Conservation (phyloP, 1,140 invertebrate species). For the Acromyrmex heyeri region DNA sequence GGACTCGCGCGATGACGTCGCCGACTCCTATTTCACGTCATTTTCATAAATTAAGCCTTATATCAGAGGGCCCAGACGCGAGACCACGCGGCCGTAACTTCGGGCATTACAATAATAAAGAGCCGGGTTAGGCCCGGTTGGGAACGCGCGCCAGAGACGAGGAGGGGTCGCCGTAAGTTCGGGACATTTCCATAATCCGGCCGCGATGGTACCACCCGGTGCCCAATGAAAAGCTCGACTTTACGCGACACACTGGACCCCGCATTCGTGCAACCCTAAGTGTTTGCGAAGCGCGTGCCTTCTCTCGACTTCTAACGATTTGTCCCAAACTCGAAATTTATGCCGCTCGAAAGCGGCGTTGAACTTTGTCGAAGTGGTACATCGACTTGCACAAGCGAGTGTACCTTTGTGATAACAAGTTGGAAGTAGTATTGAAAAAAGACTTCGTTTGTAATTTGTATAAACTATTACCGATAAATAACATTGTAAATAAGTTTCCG, state of each 20-base stretch:
- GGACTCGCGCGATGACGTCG: conserved; percentile 66
- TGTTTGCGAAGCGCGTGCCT: conserved; percentile 27
- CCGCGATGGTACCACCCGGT: conserved; percentile 49
- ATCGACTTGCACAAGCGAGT: conserved; percentile 1
- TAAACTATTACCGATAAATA: neutral
- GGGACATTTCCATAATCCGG: conserved; percentile 83
- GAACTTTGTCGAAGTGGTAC: conserved; percentile 6
- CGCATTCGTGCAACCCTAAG: conserved; percentile 33
- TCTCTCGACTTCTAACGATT: conserved; percentile 54
- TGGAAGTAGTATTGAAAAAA: neutral
- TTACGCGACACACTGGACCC: conserved; percentile 73
- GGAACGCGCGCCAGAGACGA: conserved; percentile 27
- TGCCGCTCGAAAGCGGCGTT: conserved; percentile 28
- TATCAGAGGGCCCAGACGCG: conserved; percentile 74
- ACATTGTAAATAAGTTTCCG: neutral
- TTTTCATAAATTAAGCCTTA: conserved; percentile 81
- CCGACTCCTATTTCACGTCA: conserved; percentile 78
- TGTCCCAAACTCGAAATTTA: conserved; percentile 48
- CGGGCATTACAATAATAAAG: conserved; percentile 85
- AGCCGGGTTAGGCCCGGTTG: conserved; percentile 77
- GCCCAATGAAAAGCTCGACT: conserved; percentile 81
- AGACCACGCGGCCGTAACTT: conserved; percentile 80
- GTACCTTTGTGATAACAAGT: conserved; percentile 36
- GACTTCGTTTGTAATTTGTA: neutral
- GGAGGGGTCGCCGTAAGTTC: conserved; percentile 67